Evolutionary conservation across 2,888 invertebrate species (phyloP), one percentile per base, ranked within the genome.

Genomic region (Dicroscelio sp.): DNA sequence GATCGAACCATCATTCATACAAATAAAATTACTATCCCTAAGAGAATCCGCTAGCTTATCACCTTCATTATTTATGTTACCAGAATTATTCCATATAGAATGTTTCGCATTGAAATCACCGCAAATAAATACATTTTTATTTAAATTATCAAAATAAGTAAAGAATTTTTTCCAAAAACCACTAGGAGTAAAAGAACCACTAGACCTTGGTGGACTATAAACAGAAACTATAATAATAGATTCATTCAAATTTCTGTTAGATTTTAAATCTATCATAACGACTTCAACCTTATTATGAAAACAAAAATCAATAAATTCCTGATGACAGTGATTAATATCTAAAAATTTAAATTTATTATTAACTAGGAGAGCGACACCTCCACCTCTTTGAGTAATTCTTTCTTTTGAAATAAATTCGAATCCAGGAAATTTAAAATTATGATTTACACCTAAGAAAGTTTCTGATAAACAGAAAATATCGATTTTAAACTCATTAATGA

Each of bases 391-490:
- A 58, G 17, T 38, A 33, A 12, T 1, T 33, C 75, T 55, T n/a
- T 75, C 55, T 58, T 14, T 55, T 10, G 75, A 75, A 23, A 75
- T 17, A 12, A 30, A 17, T 5, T 75, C 33, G 35, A 55, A 75
- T 55, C 23, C n/a, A 1, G 55, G 33, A 33, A 55, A 58, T 10
- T n/a, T 12, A 75, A 75, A 75, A 55, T 30, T 58, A 55, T 55
- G 31, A 3, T 58, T 23, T 2, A 1, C 3, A 23, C 31, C 33
- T 14, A 75, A 35, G 25, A 55, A 33, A 14, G 75, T 55, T 75
- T 75, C 75, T 10, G 75, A 75, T 2, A 75, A 14, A 75, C 75
- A 75, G 33, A 75, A 58, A 33, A 75, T 33, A 55, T 75, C 75
- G 10, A 75, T 35, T 14, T 75, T 14, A 55, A 14, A 58, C 58